phyloP scores from a whole-genome alignment of 1,140 invertebrate genomes.

The Odontomachus brunneus region DNA sequence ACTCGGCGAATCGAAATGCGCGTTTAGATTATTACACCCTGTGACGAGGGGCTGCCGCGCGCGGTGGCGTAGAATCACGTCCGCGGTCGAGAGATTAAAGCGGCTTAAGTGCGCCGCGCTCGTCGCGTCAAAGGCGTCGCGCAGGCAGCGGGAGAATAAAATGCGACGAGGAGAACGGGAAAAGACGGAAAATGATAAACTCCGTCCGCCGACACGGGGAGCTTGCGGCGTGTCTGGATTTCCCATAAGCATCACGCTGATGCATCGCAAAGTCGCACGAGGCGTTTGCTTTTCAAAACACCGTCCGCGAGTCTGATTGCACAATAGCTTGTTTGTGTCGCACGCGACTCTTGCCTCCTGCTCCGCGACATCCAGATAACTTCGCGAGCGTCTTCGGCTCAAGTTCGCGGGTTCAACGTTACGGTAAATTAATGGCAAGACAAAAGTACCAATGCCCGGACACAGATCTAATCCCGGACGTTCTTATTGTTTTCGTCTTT shows the following conservation, averaged over 20 bases:
- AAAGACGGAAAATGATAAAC: slow-evolving; percentile 43
- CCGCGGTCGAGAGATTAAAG: slow-evolving; percentile 58
- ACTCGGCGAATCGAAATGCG: slow-evolving; percentile 41
- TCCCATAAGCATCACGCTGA: slow-evolving; percentile 15
- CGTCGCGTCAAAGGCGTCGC: slow-evolving; percentile 25
- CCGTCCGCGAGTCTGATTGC: background rate
- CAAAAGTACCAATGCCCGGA: too few species aligned
- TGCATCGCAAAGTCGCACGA: slow-evolving; percentile 19
- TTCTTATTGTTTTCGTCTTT: too few species aligned
- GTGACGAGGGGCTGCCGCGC: slow-evolving; percentile 10
- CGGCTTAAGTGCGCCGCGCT: slow-evolving; percentile 33
- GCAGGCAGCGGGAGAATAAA: background rate
- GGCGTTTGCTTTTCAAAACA: slow-evolving; percentile 25
- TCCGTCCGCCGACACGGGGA: too few species aligned
- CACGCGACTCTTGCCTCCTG: background rate
- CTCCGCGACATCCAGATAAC: too few species aligned
- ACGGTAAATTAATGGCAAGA: too few species aligned
- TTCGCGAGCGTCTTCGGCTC: background rate
- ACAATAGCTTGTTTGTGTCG: background rate
- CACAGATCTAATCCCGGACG: too few species aligned
- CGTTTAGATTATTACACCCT: slow-evolving; percentile 52
- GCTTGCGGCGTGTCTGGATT: slow-evolving; percentile 30
- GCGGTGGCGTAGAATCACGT: slow-evolving; percentile 44
- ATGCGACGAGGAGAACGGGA: background rate
- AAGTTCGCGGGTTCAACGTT: slow-evolving; percentile 5